Evolutionary conservation across 1,140 invertebrate species (phyloP).

Genomic region (Ceratina japonica): DNA sequence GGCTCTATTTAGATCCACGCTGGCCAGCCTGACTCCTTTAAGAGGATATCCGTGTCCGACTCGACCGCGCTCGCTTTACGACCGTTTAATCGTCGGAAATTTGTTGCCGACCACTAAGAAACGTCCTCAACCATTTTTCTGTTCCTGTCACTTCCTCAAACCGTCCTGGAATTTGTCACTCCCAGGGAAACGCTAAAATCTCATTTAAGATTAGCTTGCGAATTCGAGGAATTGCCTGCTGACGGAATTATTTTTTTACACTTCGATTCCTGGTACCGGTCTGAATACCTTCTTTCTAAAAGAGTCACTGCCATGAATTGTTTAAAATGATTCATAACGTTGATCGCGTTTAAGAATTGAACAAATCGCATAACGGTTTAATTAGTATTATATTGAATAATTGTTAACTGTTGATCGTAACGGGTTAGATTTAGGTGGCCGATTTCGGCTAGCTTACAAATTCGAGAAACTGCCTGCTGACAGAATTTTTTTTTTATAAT

Average conservation of each 20-base stretch:
- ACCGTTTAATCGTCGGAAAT: constrained; percentile 70
- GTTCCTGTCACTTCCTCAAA: constrained; percentile 41
- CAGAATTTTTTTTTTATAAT: too few relatives aligned
- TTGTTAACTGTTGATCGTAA: constrained; percentile 59
- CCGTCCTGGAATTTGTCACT: background rate
- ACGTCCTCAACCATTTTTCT: constrained; percentile 31
- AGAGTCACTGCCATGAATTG: too few relatives aligned
- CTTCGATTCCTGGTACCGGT: too few relatives aligned
- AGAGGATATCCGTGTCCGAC: constrained; percentile 75
- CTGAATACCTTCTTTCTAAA: too few relatives aligned
- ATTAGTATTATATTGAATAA: too few relatives aligned
- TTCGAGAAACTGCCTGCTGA: too few relatives aligned
- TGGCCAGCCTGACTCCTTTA: constrained; percentile 64
- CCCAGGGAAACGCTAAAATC: constrained; percentile 8
- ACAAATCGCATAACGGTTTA: too few relatives aligned
- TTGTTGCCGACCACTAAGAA: constrained; percentile 61
- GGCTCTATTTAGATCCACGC: constrained; percentile 72
- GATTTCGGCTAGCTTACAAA: constrained; percentile 73
- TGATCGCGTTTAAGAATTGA: too few relatives aligned
- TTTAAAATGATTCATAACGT: too few relatives aligned
- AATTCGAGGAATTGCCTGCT: background rate
- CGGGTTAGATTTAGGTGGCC: constrained; percentile 77
- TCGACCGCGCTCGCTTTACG: constrained; percentile 64
- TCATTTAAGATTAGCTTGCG: background rate
- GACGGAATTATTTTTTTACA: too few relatives aligned